Evolutionary conservation across 2,888 invertebrate species (phyloP).

Genomic region (Ephialtes manifestator): DNA sequence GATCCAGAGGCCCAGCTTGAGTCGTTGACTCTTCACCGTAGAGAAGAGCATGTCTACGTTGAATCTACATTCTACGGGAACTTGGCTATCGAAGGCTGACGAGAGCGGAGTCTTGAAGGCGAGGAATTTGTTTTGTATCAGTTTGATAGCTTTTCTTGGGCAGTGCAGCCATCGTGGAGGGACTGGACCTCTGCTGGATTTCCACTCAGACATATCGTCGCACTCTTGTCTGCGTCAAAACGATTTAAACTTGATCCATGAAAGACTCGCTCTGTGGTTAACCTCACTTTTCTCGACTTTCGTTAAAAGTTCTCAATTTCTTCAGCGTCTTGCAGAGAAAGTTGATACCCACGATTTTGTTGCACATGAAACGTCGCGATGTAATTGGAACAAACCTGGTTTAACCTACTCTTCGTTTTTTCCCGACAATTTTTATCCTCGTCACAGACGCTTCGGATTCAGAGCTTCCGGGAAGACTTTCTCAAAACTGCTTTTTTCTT

Average conservation of each 20-base stretch:
- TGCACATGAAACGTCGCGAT: neutral
- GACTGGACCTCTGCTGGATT: constrained; percentile 87
- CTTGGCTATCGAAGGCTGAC: constrained; percentile 92
- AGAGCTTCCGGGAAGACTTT: neutral
- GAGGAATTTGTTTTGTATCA: constrained; percentile 94
- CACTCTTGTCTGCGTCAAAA: neutral
- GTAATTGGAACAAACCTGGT: neutral
- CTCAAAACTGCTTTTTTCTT: neutral
- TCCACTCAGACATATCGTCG: constrained; percentile 76
- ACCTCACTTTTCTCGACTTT: constrained; percentile 1
- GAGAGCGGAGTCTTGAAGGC: constrained; percentile 98
- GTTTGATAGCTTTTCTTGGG: constrained; percentile 92
- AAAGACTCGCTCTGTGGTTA: neutral
- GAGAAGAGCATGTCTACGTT: constrained; percentile 95
- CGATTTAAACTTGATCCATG: constrained; percentile 3
- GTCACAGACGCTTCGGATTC: neutral
- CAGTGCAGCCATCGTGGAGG: constrained; percentile 96
- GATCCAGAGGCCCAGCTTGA: constrained; percentile 97
- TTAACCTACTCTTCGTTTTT: neutral
- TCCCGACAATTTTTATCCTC: constrained; percentile 20
- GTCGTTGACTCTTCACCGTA: constrained; percentile 92
- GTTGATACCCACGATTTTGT: neutral
- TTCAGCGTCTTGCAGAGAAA: neutral
- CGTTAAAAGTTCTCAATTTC: neutral
- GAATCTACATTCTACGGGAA: constrained; percentile 94